Base-by-base conservation (phyloP, 1,140 invertebrate species). In the Heliconius congener region DNA sequence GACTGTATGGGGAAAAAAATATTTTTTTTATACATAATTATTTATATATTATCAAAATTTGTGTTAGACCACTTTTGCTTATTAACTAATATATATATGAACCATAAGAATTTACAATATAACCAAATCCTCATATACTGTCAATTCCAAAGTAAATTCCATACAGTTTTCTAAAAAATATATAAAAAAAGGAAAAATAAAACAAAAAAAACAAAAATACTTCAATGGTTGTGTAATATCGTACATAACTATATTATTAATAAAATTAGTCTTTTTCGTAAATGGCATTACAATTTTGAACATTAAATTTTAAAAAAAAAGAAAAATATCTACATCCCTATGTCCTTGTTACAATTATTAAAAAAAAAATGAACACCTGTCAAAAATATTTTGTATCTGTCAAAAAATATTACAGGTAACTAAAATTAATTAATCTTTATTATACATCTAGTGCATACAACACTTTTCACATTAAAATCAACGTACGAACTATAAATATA, bases 221-320 rank as follows among this genome's bases (percentile, higher is more conserved):
- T 85, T 82, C 88, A 85, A 87, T 89, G 84, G 86, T 87, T 85
- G 84, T 91, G 85, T 90, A 90, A 88, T 92, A 87, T 89, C 83
- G 77, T 85, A 85, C 84, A 86, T 80, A 80, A 80, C 83, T 81
- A 82, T 88, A 82, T 88, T 85, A 66, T 66, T 66, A 86, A 88
- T 88, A 90, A 93, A 88, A 92, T 92, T 92, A 92, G 90, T 93
- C 90, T 93, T 93, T 89, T 92, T 85, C 85, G 81, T 87, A 88
- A 88, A 93, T 93, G 91, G 91, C 91, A 93, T 87, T 90, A 91
- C 86, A 89, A 89, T 91, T 92, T 92, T 93, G 90, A 93, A 93
- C 89, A 93, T 92, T 93, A 90, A 87, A 89, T 89, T 89, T 85
- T 86, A 86, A 83, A 82, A 86, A 88, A 86, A 83, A 84, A 81